These are phyloP conservation scores for Atta texana DNA, from an alignment of 1,140 invertebrate species.

Conservation along the genomic window DNA sequence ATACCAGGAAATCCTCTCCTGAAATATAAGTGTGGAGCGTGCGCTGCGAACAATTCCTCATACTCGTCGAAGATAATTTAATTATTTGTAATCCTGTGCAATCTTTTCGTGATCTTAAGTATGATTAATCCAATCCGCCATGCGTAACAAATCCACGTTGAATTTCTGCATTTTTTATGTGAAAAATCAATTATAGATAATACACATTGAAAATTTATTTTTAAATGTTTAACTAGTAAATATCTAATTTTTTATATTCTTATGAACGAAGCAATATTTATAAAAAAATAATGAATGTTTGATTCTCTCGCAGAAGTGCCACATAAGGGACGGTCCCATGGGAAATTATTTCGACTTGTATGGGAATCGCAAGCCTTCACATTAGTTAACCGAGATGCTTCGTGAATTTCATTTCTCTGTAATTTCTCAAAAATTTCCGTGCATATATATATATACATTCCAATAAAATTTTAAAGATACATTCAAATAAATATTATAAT, in stretches of 20 bases:
- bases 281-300: conserved; percentile 47
- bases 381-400: conserved; percentile 65
- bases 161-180: neutral
- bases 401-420: conserved; percentile 20
- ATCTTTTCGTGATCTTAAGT: neutral
- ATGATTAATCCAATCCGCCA: neutral
- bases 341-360: conserved; percentile 77
- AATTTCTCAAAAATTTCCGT: neutral
- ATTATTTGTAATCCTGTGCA: neutral
- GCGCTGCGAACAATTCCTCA: conserved; percentile 83
- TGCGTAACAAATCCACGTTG: conserved; percentile 6
- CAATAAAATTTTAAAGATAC: no score
- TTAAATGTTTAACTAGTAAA: conserved; percentile 19
- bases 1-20: conserved; percentile 50
- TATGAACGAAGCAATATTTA: conserved; percentile 34
- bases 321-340: conserved; percentile 41
- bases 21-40: conserved; percentile 76
- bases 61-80: conserved; percentile 77
- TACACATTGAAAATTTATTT: neutral
- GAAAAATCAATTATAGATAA: neutral
- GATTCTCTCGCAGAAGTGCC: conserved; percentile 44
- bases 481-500: neutral
- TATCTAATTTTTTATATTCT: neutral
- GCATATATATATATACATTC: no score
- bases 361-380: conserved; percentile 79